phyloP scores from a whole-genome alignment of 2,888 invertebrate genomes.

The Plusia festucae region DNA sequence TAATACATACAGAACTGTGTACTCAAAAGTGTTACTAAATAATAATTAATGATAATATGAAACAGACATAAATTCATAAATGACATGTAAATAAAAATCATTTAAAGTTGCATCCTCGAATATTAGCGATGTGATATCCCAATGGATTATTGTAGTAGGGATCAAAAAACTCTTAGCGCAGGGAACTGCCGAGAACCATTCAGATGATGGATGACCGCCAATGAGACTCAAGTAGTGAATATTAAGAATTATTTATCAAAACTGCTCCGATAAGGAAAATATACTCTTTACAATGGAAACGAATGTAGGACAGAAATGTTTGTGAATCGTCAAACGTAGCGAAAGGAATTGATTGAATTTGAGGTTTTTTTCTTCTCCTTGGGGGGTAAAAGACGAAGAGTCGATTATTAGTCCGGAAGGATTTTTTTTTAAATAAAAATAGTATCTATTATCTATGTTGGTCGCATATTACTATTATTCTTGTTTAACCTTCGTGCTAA shows the following conservation, averaged over 20 bases:
- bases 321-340: constrained; percentile 10
- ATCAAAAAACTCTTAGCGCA: constrained; percentile 56
- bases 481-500: too few species aligned
- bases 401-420: neutral
- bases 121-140: neutral
- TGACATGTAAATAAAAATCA: neutral
- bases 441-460: too few species aligned
- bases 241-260: constrained; percentile 74
- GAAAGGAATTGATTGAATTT: constrained; percentile 5
- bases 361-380: too few species aligned
- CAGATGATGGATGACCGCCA: constrained; percentile 75
- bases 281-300: constrained; percentile 46
- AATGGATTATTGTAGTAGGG: constrained; percentile 47
- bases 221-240: constrained; percentile 72
- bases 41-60: too few species aligned
- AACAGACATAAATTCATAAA: too few species aligned
- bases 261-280: constrained; percentile 62
- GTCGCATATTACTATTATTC: too few species aligned
- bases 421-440: too few species aligned
- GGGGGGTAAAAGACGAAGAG: neutral
- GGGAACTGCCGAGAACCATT: constrained; percentile 59
- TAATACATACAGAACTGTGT: too few species aligned
- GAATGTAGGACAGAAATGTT: constrained; percentile 42
- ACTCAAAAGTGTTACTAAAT: too few species aligned
- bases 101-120: too few species aligned